phyloP scores from a whole-genome alignment of 2,113 vertebrate genomes.

The Procavia capensis region DNA sequence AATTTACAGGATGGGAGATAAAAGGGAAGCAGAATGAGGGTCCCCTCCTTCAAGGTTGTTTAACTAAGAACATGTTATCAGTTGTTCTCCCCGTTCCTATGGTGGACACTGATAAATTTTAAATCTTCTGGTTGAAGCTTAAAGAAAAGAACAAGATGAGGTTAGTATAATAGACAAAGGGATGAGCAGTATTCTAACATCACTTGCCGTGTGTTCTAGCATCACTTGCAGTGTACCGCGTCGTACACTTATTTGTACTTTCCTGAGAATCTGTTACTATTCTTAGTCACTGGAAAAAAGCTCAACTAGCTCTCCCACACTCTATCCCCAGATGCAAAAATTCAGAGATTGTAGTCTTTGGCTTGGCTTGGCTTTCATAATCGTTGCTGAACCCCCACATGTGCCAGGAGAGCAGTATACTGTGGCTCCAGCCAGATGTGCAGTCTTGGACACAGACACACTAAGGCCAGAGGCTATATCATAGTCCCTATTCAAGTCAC shows the following conservation, averaged over 20 bases:
- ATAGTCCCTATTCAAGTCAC: neutral
- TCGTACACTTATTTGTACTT: neutral
- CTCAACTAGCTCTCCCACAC: neutral
- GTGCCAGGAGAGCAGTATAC: neutral
- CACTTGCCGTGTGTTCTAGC: no score
- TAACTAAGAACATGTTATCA: no score
- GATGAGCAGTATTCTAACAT: no score
- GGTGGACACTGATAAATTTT: no score
- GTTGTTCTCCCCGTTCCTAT: no score
- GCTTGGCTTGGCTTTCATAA: neutral
- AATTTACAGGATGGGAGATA: no score
- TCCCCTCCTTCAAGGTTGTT: no score
- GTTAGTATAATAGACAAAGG: no score
- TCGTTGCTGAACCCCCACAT: neutral
- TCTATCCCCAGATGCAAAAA: neutral
- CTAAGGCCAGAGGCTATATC: neutral
- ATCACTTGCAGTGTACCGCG: neutral
- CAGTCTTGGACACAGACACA: no score
- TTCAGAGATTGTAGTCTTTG: neutral
- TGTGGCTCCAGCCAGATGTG: neutral
- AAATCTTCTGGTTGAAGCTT: no score
- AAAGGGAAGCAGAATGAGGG: no score
- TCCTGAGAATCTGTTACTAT: neutral
- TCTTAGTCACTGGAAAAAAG: neutral
- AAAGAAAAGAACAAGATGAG: no score